phyloP scores from a whole-genome alignment of 2,797 vertebrate species.

The Pseudotriccus pelzelni region DNA sequence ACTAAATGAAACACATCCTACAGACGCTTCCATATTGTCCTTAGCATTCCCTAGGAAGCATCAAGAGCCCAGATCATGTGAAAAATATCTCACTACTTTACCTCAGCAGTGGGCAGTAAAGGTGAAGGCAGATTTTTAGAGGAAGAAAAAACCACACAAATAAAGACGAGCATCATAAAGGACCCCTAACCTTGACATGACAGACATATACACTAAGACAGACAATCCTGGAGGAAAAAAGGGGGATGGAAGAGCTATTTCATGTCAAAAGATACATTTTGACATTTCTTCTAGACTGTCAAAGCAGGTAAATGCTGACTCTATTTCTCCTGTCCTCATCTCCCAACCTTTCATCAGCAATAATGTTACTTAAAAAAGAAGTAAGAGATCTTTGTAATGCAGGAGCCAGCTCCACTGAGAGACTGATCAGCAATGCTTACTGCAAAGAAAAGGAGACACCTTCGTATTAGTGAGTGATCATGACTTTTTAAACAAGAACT shows the following conservation, averaged over 20 bases:
- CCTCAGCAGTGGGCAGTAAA: background rate
- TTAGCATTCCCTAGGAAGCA: background rate
- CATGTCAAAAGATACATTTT: background rate
- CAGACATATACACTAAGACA: background rate
- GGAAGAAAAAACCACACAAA: background rate
- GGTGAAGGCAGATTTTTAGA: background rate
- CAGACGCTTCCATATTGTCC: background rate
- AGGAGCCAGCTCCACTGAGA: background rate
- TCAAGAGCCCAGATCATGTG: background rate
- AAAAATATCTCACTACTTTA: background rate
- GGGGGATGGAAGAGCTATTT: background rate
- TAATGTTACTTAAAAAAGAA: background rate
- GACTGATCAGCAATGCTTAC: background rate
- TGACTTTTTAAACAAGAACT: background rate
- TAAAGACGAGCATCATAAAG: background rate
- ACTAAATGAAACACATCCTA: background rate
- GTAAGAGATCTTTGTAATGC: background rate
- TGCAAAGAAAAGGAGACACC: background rate
- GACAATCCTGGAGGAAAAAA: background rate
- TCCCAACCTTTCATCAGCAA: background rate
- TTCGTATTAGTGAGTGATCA: fast-evolving
- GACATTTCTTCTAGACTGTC: background rate
- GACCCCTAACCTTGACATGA: background rate
- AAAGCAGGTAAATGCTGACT: background rate
- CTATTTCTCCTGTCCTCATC: background rate